Base-by-base conservation (phyloP, 2,888 invertebrate genomes). In the Polymixis lichenea region DNA sequence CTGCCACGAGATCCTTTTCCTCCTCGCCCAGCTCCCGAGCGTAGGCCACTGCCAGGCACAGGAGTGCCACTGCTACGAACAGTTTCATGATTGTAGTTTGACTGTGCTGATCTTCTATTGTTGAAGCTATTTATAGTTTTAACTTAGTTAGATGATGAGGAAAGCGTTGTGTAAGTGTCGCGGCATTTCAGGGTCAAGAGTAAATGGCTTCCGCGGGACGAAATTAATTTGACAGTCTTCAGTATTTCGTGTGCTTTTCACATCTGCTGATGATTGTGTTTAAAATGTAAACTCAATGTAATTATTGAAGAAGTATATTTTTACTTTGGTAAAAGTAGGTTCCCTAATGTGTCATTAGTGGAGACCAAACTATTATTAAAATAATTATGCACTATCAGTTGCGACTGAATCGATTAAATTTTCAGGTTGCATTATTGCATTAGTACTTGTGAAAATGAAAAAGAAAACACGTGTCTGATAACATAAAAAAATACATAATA, bases 31-130 rank as follows among this genome's bases (percentile, higher is more conserved):
- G 79, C 79, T 94, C 94, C 82, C 93, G 90, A 85, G 92, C 94
- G 89, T 91, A 94, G 8, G 91, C 93, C 79, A 93, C 95, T 92
- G 91, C 94, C 61, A 96, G 93, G 93, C 95, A 96, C 72, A 94
- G 89, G 67, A 95, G 83, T 79, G 93, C 94, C 72, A 93, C 77
- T 87, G 91, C 94, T 89, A 94, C 83, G 83, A 95, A 88, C 89
- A 92, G 92, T 93, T 91, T 95, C 96, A 96, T 95, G 92, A 92
- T 94, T 92, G 88, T 87, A 87, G 88, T 88, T 88, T 90, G 88
- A 92, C 90, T 94, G 91, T 93, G 87, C 86, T 88, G 74, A 84
- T 87, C 80, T 75, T 80, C 81, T 87, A 81, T 84, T 84, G 87
- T 87, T 84, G 90, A 90, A 90, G 86, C 90, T 95, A 95, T 96